phyloP scores from a whole-genome alignment of 2,888 invertebrate species.

The Didymodactylos carnosus region DNA sequence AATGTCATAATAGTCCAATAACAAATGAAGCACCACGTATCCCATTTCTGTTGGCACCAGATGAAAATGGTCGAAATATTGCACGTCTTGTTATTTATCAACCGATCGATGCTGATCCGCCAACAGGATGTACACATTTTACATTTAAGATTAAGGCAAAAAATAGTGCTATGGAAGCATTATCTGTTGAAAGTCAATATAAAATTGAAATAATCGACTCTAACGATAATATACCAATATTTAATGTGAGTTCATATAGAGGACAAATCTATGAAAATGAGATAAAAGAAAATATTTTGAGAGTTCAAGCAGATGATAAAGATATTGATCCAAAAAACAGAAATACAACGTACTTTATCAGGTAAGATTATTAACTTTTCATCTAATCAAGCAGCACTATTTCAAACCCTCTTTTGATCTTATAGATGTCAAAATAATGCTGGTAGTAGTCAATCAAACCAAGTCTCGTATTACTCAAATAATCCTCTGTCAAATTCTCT shows the following conservation, averaged over 20 bases:
- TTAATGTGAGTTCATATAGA: constrained; percentile 83
- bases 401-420: too few relatives aligned
- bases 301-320: constrained; percentile 94
- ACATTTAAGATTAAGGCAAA: constrained; percentile 4
- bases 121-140: constrained; percentile 3
- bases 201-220: constrained; percentile 88
- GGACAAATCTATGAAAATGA: constrained; percentile 95
- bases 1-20: neutral
- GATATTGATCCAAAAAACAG: constrained; percentile 56
- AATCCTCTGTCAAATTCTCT: neutral
- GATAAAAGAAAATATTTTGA: constrained; percentile 63
- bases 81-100: constrained; percentile 6
- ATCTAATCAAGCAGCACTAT: too few relatives aligned
- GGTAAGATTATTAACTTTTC: too few relatives aligned
- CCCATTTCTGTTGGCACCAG: neutral
- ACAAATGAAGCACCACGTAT: neutral
- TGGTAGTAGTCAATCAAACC: too few relatives aligned
- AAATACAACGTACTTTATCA: constrained; percentile 40
- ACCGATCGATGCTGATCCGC: constrained; percentile 7
- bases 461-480: neutral
- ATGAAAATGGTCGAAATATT: neutral
- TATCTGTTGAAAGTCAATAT: constrained; percentile 4
- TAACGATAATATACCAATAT: constrained; percentile 96
- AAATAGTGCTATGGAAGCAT: constrained; percentile 8
- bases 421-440: too few relatives aligned